A percentile compares a stretch with the other conserved stretches of the same genome.
Conservation (phyloP, 2,113 vertebrate species). For the Baryphthengus martii region DNA sequence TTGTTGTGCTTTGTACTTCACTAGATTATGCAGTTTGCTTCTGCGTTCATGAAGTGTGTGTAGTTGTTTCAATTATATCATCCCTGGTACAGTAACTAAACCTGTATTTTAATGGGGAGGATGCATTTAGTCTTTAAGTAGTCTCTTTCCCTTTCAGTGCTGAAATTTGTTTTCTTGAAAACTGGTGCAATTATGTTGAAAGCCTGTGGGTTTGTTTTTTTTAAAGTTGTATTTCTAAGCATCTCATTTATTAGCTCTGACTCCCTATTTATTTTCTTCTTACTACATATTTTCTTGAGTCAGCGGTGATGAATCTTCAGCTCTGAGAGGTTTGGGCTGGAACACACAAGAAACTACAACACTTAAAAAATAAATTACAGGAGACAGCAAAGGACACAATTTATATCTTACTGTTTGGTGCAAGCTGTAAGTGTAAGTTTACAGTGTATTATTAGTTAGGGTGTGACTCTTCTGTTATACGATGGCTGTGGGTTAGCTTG, state of each 20-base stretch:
- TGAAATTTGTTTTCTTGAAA: neutral
- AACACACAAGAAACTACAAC: neutral
- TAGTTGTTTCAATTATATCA: neutral
- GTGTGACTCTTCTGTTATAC: neutral
- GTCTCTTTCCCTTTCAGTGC: neutral
- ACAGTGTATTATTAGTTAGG: neutral
- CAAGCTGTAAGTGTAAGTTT: neutral
- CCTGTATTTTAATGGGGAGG: neutral
- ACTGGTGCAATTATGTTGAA: neutral
- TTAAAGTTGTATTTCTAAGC: neutral
- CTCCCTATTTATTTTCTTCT: neutral
- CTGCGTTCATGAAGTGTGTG: neutral
- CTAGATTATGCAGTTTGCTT: neutral
- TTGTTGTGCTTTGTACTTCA: neutral
- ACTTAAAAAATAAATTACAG: neutral
- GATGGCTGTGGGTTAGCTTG: neutral
- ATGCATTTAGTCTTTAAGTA: neutral
- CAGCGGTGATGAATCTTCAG: neutral
- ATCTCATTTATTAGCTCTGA: neutral
- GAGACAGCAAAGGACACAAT: neutral
- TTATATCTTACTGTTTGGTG: neutral
- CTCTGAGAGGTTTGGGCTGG: neutral
- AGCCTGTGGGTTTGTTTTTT: neutral
- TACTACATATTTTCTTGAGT: neutral
- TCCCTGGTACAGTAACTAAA: neutral